These are phyloP conservation scores for Zaprionus taronus DNA, from an alignment of 1,140 invertebrate species.

Conservation along the genomic window DNA sequence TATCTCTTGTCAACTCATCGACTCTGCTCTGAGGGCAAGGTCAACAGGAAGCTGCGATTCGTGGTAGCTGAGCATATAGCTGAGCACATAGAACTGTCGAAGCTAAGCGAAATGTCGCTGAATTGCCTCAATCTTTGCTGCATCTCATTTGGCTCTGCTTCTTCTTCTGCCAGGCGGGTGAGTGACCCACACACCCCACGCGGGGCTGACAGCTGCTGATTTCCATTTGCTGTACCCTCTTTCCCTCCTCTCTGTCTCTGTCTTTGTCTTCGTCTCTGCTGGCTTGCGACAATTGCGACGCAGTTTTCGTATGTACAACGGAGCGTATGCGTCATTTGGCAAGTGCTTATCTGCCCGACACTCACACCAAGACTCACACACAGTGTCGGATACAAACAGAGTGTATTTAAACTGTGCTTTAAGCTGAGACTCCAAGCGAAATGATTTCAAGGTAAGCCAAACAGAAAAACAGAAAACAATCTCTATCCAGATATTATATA, in stretches of 20 bases:
- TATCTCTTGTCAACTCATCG: slow-evolving; percentile 25
- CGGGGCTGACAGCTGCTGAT: slow-evolving; percentile 18
- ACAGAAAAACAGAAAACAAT: slow-evolving; percentile 23
- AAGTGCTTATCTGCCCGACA: slow-evolving; percentile 28
- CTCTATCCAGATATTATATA: slow-evolving; percentile 52
- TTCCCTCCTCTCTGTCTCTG: neutral
- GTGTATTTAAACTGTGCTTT: slow-evolving; percentile 19
- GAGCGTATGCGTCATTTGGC: slow-evolving; percentile 66
- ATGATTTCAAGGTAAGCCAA: slow-evolving; percentile 44
- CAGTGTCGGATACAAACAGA: neutral
- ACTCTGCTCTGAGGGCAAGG: slow-evolving; percentile 23
- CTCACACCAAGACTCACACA: neutral
- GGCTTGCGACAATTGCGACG: slow-evolving; percentile 52
- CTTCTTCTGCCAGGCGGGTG: slow-evolving; percentile 13
- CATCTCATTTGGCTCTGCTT: slow-evolving; percentile 4
- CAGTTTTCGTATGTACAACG: slow-evolving; percentile 35
- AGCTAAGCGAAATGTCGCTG: slow-evolving; percentile 9
- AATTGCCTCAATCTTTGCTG: slow-evolving; percentile 10
- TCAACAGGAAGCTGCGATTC: slow-evolving; percentile 10
- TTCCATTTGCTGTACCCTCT: slow-evolving; percentile 17
- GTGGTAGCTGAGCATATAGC: neutral
- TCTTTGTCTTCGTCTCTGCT: neutral
- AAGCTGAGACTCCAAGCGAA: slow-evolving; percentile 21
- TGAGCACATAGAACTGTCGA: slow-evolving; percentile 7
- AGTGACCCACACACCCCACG: slow-evolving; percentile 32